A percentile compares a stretch with the other conserved stretches of the same genome.
Conservation (phyloP, 2,113 vertebrate genomes). For the Phalacrocorax carbo region DNA sequence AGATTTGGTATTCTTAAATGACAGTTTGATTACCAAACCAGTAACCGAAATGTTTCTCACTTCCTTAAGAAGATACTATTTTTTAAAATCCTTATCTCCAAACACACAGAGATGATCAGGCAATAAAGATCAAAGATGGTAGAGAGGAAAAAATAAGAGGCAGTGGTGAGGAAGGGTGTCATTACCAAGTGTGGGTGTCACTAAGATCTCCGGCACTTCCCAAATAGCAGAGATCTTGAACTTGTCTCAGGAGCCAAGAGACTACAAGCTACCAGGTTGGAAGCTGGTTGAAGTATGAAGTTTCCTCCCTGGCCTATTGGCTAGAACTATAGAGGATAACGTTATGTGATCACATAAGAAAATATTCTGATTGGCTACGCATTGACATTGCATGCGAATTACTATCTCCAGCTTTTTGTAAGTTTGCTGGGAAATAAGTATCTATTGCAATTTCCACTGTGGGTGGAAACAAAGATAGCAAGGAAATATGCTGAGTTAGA, state of each 20-base stretch:
- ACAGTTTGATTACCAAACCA: background rate
- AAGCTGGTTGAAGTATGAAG: background rate
- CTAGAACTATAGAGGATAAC: background rate
- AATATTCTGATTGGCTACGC: background rate
- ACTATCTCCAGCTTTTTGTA: background rate
- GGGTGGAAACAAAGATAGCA: background rate
- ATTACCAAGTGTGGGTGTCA: background rate
- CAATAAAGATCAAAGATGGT: background rate
- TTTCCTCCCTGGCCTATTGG: background rate
- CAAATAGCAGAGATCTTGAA: background rate
- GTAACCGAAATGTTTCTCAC: background rate
- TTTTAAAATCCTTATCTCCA: background rate
- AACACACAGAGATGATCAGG: background rate
- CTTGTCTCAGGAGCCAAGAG: background rate
- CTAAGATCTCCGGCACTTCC: background rate
- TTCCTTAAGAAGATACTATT: background rate
- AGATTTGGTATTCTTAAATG: background rate
- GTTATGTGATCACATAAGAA: background rate
- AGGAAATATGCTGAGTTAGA: background rate
- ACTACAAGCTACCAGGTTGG: background rate
- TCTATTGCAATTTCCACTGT: background rate
- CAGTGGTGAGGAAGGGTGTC: background rate
- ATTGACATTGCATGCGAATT: background rate
- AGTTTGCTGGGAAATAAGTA: background rate
- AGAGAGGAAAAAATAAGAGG: background rate